phyloP scores from a whole-genome alignment of 2,113 vertebrate genomes.

The Perca schrenkii region DNA sequence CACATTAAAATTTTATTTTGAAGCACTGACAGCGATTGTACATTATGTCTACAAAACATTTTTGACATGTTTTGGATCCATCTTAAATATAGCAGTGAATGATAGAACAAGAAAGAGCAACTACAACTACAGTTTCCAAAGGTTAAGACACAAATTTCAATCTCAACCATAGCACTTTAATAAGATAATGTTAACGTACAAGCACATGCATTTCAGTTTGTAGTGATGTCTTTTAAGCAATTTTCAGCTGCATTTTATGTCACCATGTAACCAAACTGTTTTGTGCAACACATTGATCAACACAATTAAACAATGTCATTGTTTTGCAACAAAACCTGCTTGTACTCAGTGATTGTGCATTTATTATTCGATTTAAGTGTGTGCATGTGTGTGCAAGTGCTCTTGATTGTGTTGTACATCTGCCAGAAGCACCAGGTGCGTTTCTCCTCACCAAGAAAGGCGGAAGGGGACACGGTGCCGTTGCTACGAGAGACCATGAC shows the following conservation, averaged over 20 bases:
- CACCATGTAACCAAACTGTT: neutral
- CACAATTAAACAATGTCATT: neutral
- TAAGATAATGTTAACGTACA: neutral
- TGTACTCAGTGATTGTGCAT: neutral
- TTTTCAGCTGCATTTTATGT: neutral
- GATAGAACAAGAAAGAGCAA: neutral
- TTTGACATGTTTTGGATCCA: neutral
- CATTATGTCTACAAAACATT: neutral
- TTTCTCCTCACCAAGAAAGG: constrained; percentile 92
- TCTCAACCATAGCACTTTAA: neutral
- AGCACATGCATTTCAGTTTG: neutral
- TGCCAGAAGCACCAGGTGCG: constrained; percentile 34
- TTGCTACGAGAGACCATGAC: constrained; percentile 99
- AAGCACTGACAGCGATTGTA: neutral
- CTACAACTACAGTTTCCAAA: neutral
- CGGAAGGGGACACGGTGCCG: constrained; percentile 98
- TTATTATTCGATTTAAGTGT: neutral
- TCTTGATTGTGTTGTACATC: constrained; percentile 7
- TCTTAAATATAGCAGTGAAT: neutral
- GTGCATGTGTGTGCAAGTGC: neutral
- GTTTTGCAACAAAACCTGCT: neutral
- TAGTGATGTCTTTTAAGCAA: neutral
- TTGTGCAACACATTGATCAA: neutral
- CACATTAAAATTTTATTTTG: neutral
- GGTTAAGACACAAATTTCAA: neutral